These are phyloP conservation scores for Barypeithes pellucidus DNA, from an alignment of 2,888 invertebrate genomes.

Conservation along the genomic window DNA sequence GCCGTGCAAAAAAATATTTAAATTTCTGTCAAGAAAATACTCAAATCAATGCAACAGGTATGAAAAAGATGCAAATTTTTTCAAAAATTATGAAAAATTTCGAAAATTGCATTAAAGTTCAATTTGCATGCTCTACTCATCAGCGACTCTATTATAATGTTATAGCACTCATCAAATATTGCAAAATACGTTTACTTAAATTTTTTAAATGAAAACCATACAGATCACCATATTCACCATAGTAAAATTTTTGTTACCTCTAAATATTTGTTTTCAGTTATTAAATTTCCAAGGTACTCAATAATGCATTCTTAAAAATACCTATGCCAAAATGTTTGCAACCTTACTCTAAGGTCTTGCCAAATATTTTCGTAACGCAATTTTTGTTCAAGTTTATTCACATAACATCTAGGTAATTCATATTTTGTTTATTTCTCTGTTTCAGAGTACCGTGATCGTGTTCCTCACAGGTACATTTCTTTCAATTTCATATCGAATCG, in stretches of 20 bases:
- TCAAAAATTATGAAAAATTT: no score
- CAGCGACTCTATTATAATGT: no score
- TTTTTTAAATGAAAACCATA: no score
- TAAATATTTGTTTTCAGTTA: neutral
- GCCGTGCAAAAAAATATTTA: no score
- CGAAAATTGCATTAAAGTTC: no score
- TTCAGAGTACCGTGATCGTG: constrained; percentile 21
- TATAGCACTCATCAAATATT: no score
- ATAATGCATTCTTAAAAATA: neutral
- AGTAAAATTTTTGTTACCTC: neutral
- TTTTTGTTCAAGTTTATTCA: neutral
- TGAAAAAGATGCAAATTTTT: no score
- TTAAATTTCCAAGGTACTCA: neutral
- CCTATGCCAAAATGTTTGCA: constrained; percentile 6
- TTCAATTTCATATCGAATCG: neutral
- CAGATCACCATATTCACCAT: no score
- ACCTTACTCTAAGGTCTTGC: neutral
- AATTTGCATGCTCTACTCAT: no score
- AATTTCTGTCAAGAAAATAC: no score
- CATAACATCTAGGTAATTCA: neutral
- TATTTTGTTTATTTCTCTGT: neutral
- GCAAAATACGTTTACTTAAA: no score
- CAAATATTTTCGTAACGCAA: neutral
- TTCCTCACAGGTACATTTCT: neutral
- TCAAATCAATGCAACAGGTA: no score